Evolutionary conservation across 2,888 invertebrate species (phyloP), one percentile per base, ranked within the genome.

Genomic region (Polyploca ridens): DNA sequence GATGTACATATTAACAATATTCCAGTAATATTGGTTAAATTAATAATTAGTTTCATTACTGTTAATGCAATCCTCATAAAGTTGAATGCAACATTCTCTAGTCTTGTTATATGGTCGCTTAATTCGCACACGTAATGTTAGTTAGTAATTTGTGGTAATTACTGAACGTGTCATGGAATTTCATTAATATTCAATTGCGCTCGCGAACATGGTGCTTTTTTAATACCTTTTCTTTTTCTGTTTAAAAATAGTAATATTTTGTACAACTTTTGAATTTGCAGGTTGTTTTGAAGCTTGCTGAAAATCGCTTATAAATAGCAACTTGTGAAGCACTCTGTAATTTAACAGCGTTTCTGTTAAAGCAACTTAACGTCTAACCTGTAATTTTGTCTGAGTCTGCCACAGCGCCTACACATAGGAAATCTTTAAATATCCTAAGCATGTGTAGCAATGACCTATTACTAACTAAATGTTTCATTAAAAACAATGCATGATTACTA

Each of bases 381-480:
- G 77, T 77, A 76, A 80, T 75, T 72, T 69, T 72, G 70, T 67
- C 64, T 66, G 62, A 63, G 64, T 64, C 69, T 68, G 69, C 64
- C 65, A 66, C 64, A 33, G 62, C 46, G 68, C 66, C 66, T 69
- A 61, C 64, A 19, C 54, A 60, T 54, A 61, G 49, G 7, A 27
- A 65, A 63, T 69, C 71, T 73, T 72, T 69, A 71, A 74, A 76
- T 75, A 76, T 68, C 61, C 35, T 62, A 5, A 13, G 44, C 33
- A 67, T 64, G 49, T 64, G 58, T 70, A 63, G 66, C 69, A 66
- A 69, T 67, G 63, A 62, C 66, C 69, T 73, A 67, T 72, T 72
- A 69, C 69, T 67, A 66, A 68, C 66, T 38, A 65, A 49, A 6
- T 49, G 16, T 49, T 49, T 49, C 19, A 54, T 54, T 54, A 54